Conservation (phyloP, 2,113 vertebrate species). For the Neoarius graeffei region DNA sequence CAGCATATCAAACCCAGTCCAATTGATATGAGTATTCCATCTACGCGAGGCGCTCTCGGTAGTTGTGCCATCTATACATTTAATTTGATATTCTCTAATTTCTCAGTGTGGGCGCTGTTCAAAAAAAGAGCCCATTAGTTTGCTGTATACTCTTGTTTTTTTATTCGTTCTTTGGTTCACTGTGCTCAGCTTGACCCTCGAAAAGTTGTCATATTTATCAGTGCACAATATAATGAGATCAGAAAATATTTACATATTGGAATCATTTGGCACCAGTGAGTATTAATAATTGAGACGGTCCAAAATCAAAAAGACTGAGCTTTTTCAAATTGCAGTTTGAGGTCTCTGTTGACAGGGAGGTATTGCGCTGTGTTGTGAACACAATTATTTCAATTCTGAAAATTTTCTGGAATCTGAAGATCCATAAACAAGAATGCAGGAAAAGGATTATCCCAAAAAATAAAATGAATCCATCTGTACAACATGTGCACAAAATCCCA, state of each 20-base stretch:
- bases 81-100: conserved; percentile 76
- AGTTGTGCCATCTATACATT: conserved; percentile 72
- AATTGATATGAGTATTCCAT: conserved; percentile 65
- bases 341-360: conserved; percentile 64
- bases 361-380: conserved; percentile 64
- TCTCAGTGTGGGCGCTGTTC: conserved; percentile 65
- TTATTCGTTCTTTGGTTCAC: conserved; percentile 31
- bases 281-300: conserved; percentile 75
- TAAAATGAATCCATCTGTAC: background rate
- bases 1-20: conserved; percentile 59
- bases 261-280: conserved; percentile 70
- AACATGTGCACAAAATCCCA: background rate
- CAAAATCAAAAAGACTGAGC: conserved; percentile 68
- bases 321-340: conserved; percentile 64
- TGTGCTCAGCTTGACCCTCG: conserved; percentile 60
- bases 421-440: conserved; percentile 56
- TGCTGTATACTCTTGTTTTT: conserved; percentile 23
- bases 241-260: conserved; percentile 72
- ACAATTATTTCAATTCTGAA: conserved; percentile 77
- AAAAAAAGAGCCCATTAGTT: conserved; percentile 68
- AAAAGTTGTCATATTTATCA: conserved; percentile 71
- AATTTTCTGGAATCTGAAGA: conserved; percentile 47
- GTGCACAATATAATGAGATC: conserved; percentile 65
- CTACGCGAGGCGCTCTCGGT: conserved; percentile 63
- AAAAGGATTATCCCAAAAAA: conserved; percentile 45